These are phyloP conservation scores for Labeo catla DNA, from an alignment of 2,113 vertebrate species.

Conservation along the genomic window DNA sequence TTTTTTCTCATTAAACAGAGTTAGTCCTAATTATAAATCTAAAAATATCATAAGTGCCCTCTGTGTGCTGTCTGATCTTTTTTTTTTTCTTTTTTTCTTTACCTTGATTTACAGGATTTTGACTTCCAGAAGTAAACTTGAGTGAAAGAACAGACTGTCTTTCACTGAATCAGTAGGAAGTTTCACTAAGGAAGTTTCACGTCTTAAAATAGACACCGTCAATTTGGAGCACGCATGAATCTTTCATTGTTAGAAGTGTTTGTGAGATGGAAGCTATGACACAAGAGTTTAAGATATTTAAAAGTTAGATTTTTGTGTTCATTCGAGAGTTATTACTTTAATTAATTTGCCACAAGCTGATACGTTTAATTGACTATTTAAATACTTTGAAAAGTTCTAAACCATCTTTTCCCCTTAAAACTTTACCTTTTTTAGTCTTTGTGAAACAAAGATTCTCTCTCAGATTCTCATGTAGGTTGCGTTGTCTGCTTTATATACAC, in stretches of 20 bases:
- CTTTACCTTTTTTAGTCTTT: background rate
- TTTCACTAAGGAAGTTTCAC: slow-evolving; percentile 3
- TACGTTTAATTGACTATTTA: background rate
- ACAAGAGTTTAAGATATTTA: background rate
- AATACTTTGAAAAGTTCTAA: background rate
- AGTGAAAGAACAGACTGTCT: background rate
- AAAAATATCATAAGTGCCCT: background rate
- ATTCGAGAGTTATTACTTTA: slow-evolving; percentile 5
- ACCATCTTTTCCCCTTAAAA: background rate
- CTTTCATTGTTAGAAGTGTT: slow-evolving; percentile 13
- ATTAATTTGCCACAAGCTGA: slow-evolving; percentile 4
- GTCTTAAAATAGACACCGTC: background rate
- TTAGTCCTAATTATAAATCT: slow-evolving; percentile 11
- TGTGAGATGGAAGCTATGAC: background rate
- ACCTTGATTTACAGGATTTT: background rate
- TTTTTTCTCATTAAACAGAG: background rate
- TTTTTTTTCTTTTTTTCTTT: background rate
- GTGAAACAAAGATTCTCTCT: slow-evolving; percentile 4
- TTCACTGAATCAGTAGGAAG: slow-evolving; percentile 2
- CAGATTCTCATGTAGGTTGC: too few species aligned
- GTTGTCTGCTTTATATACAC: background rate
- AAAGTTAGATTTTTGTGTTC: background rate
- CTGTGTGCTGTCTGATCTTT: background rate
- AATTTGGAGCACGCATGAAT: slow-evolving; percentile 9
- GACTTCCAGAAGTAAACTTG: background rate